Evolutionary conservation across 1,140 invertebrate species (phyloP), one percentile per base, ranked within the genome.

Genomic region (Thalassaphorura encarpata): DNA sequence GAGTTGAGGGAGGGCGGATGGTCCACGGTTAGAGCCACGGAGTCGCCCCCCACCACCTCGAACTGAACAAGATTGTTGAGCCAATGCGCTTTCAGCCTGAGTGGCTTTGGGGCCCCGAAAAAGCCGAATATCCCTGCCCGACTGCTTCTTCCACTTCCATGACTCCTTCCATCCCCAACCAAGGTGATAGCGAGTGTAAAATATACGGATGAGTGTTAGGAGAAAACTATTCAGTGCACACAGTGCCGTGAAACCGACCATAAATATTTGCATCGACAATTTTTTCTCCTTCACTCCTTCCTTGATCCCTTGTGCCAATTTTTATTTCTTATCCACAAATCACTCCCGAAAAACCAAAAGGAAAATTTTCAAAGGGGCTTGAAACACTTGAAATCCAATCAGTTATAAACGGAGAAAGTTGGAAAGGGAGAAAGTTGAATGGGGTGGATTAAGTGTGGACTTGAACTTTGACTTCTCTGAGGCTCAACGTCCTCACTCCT

Each of bases 61-160:
- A 57, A 56, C 55, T 54, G 54, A 26, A 63, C 61, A 58, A 63
- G 54, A 58, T 54, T 63, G 62, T 55, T 58, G 58, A 64, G 56
- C 62, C 62, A 64, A 64, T 64, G 55, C 62, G 62, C 54, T 64
- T 64, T 51, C 43, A 60, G 58, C 55, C 46, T 58, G 41, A 61
- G 33, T 58, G 52, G 31, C 47, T 43, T 49, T 46, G n/a, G 58
- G 40, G 40, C 58, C 29, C 54, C 60, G 54, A 58, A 58, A 54
- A 58, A 57, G 46, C 53, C 52, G 45, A 50, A 58, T 54, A 40
- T 43, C 21, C 45, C 40, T 57, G 43, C 51, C 55, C 50, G 48
- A 56, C 42, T 60, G 52, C 47, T 29, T 53, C 54, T 56, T 56
- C 54, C 54, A 53, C 54, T 61, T 61, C 31, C 53, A 16, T 55